Conservation (phyloP, 2,113 vertebrate species). For the Rhea americana region DNA sequence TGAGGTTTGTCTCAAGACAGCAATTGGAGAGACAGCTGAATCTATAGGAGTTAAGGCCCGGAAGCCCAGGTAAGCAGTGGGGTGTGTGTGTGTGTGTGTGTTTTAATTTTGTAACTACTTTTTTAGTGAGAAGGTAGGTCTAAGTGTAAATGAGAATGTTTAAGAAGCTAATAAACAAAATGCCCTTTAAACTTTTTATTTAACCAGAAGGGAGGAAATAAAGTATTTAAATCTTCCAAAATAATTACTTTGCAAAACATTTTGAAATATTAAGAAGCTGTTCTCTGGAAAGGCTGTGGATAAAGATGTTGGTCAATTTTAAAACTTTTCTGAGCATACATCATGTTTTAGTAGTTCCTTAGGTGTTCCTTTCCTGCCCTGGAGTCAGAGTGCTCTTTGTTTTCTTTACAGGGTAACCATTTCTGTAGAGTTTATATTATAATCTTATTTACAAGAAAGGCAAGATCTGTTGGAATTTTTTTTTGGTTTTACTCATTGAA, state of each 20-base stretch:
- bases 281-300: not conserved
- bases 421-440: not conserved
- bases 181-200: not conserved
- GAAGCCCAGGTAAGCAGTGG: not conserved
- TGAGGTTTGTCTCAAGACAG: not conserved
- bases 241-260: not conserved
- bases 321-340: not conserved
- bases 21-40: not conserved
- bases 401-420: not conserved
- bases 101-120: not conserved
- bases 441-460: not conserved
- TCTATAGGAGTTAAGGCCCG: not conserved
- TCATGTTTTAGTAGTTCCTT: not conserved
- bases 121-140: constrained; percentile 8
- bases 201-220: not conserved
- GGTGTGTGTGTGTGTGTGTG: too few relatives aligned
- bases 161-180: not conserved
- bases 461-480: not conserved
- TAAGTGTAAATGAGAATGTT: not conserved
- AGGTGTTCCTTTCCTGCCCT: not conserved
- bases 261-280: not conserved
- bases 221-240: not conserved
- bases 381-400: not conserved
- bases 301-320: not conserved
- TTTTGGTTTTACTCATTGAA: not conserved